Conservation (phyloP, 2,797 vertebrate species). For the Anguilla obscura region DNA sequence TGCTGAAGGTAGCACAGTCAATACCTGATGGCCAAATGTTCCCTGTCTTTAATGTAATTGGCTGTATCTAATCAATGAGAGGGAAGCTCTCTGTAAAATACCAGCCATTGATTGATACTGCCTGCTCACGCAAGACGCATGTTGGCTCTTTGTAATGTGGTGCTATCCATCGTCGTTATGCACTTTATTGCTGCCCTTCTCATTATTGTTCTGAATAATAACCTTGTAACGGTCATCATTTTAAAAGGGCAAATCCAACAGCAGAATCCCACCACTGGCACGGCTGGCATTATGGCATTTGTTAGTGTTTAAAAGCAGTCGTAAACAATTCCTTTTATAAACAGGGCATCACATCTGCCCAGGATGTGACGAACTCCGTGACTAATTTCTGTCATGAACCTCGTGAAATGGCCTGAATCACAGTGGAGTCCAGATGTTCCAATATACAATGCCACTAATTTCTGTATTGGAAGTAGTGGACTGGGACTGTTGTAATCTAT, state of each 20-base stretch:
- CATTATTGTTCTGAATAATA: constrained; percentile 46
- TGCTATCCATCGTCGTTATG: constrained; percentile 56
- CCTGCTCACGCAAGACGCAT: constrained; percentile 45
- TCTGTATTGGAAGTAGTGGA: constrained; percentile 12
- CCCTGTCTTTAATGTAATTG: constrained; percentile 49
- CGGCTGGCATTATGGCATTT: constrained; percentile 43
- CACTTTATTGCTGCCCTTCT: constrained; percentile 45
- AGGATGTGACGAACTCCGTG: neutral
- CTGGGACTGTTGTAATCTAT: neutral
- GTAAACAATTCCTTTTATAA: neutral
- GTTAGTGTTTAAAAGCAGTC: constrained; percentile 41
- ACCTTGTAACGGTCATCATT: constrained; percentile 51
- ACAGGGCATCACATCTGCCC: constrained; percentile 25
- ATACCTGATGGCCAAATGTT: constrained; percentile 30
- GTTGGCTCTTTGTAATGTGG: constrained; percentile 38
- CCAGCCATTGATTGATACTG: constrained; percentile 48
- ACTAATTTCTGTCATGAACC: constrained; percentile 20
- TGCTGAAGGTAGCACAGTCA: constrained; percentile 28
- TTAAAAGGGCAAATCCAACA: constrained; percentile 37
- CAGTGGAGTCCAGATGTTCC: constrained; percentile 15
- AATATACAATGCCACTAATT: constrained; percentile 22
- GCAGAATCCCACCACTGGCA: constrained; percentile 37
- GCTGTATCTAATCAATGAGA: constrained; percentile 16
- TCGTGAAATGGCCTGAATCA: neutral
- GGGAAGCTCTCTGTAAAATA: constrained; percentile 45